Evolutionary conservation across 2,797 vertebrate genomes (phyloP).

Genomic region (Brachyrhaphis roseni): DNA sequence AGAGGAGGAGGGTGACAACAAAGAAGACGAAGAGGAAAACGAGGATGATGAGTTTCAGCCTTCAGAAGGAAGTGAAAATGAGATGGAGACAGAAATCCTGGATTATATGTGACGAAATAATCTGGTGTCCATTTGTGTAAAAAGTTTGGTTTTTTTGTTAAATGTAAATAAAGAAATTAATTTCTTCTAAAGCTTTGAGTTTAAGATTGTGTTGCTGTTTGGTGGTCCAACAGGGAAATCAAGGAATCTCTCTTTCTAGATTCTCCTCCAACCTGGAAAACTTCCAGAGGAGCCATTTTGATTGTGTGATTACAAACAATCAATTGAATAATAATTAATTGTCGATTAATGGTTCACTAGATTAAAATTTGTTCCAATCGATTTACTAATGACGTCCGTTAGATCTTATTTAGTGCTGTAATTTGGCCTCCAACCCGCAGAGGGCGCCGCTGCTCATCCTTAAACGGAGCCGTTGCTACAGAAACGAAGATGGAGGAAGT

Average conservation of each 20-base stretch:
- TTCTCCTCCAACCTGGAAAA: too few species aligned
- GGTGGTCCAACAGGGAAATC: neutral
- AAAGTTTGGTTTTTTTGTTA: neutral
- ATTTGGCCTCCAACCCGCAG: too few species aligned
- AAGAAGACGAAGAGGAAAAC: constrained; percentile 85
- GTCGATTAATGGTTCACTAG: too few species aligned
- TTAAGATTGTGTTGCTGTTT: neutral
- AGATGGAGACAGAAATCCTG: constrained; percentile 98
- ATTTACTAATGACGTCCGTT: too few species aligned
- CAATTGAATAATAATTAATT: too few species aligned
- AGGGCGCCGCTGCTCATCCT: too few species aligned
- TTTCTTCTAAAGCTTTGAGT: neutral
- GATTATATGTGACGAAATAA: constrained; percentile 86
- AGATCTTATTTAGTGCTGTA: too few species aligned
- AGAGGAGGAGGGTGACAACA: constrained; percentile 68
- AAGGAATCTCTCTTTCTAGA: neutral
- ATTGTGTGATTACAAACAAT: too few species aligned
- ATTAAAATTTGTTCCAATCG: too few species aligned
- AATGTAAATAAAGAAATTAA: constrained; percentile 33
- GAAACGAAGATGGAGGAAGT: too few species aligned
- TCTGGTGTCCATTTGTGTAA: neutral
- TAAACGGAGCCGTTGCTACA: too few species aligned
- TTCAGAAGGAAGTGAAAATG: constrained; percentile 95
- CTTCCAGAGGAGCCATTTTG: too few species aligned
- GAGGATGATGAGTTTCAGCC: constrained; percentile 93